These are phyloP conservation scores for Mormyrus hasselquistii DNA, from an alignment of 2,797 vertebrate genomes.

Conservation along the genomic window DNA sequence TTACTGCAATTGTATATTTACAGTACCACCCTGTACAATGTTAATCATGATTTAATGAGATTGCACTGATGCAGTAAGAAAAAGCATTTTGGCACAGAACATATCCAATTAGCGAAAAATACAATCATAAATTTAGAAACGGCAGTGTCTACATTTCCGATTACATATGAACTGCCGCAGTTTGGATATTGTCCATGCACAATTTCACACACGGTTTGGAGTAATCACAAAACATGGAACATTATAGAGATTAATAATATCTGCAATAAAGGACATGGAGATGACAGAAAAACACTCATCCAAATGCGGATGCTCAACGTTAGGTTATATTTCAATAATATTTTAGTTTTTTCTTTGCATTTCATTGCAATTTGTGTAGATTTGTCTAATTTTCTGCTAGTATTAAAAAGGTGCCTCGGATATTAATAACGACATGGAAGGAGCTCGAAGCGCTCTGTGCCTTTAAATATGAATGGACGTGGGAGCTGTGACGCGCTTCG, in stretches of 20 bases:
- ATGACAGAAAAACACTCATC: background rate
- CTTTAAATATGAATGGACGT: conserved; percentile 33
- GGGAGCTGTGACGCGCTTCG: conserved; percentile 33
- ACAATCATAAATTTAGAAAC: background rate
- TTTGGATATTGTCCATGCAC: background rate
- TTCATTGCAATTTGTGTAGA: background rate
- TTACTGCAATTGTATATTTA: background rate
- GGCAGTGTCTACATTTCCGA: background rate
- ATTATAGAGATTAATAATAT: background rate
- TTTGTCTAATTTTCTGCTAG: background rate
- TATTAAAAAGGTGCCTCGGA: background rate
- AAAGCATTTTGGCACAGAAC: background rate
- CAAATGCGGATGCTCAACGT: background rate
- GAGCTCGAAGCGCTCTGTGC: conserved; percentile 15
- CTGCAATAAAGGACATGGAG: background rate
- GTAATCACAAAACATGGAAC: background rate
- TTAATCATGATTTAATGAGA: background rate
- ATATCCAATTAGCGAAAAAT: background rate
- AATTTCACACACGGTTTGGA: background rate
- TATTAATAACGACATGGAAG: background rate
- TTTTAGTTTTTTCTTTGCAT: background rate
- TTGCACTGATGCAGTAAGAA: background rate
- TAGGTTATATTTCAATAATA: background rate
- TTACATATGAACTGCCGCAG: background rate
- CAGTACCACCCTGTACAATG: background rate